Conservation (phyloP, 2,888 invertebrate species). For the Acronicta leporina region DNA sequence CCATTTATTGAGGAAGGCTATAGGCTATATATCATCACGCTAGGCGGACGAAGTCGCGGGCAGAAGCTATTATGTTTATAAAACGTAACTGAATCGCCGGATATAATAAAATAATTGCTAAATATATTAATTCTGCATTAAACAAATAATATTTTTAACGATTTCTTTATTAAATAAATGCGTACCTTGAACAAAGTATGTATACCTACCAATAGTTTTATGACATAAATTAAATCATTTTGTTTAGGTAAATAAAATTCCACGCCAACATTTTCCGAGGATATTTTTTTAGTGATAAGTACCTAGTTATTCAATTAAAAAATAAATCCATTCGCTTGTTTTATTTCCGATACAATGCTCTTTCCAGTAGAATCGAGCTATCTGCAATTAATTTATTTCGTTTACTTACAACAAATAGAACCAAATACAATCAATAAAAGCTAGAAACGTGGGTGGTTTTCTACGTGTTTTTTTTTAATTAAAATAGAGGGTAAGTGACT, state of each 20-base stretch:
- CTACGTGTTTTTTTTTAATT: no score
- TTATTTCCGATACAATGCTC: background rate
- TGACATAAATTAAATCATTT: slow-evolving; percentile 12
- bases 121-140: background rate
- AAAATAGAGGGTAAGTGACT: no score
- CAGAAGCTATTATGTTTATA: slow-evolving; percentile 4
- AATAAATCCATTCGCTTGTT: slow-evolving; percentile 39
- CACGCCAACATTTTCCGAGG: slow-evolving; percentile 17
- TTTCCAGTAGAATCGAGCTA: background rate
- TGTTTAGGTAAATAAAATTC: slow-evolving; percentile 22
- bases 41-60: no score
- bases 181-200: slow-evolving; percentile 34
- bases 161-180: slow-evolving; percentile 10
- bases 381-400: no score
- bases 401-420: no score
- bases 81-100: background rate
- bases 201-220: slow-evolving; percentile 6
- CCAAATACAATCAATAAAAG: no score
- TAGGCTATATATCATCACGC: no score
- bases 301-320: slow-evolving; percentile 39
- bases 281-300: slow-evolving; percentile 34
- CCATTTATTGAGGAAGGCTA: no score
- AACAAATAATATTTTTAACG: slow-evolving; percentile 4
- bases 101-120: no score
- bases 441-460: no score